A percentile compares a stretch with the other conserved stretches of the same genome.
These are phyloP conservation scores for Tangara arthus DNA, from an alignment of 2,797 vertebrate genomes.

Conservation along the genomic window DNA sequence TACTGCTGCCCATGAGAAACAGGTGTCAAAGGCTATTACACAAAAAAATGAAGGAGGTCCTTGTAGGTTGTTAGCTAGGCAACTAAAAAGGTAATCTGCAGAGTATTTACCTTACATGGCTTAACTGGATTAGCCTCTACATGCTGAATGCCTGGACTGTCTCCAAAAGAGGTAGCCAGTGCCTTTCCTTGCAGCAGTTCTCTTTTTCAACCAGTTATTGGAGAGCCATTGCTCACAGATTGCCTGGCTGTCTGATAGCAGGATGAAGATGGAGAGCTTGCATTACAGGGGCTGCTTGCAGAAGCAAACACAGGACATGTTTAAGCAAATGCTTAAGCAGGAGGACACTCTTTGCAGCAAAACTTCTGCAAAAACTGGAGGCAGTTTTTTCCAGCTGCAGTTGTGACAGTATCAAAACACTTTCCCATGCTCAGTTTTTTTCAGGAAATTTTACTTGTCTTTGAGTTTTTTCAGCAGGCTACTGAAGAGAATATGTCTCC, in stretches of 20 bases:
- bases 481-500: neutral
- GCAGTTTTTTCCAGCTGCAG: neutral
- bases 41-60: neutral
- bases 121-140: neutral
- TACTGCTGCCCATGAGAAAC: neutral
- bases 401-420: neutral
- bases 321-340: neutral
- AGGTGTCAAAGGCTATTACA: neutral
- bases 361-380: neutral
- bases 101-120: neutral
- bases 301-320: neutral
- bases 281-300: neutral
- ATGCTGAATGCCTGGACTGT: neutral
- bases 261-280: neutral
- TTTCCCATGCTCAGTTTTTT: neutral
- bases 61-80: neutral
- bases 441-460: neutral
- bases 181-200: neutral
- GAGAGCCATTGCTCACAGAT: neutral
- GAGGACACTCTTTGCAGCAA: fast-evolving
- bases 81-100: neutral
- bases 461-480: neutral
- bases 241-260: neutral
- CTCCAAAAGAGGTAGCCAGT: neutral
- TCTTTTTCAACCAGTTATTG: neutral